phyloP scores from a whole-genome alignment of 2,113 vertebrate species.

The Paramisgurnus dabryanus region DNA sequence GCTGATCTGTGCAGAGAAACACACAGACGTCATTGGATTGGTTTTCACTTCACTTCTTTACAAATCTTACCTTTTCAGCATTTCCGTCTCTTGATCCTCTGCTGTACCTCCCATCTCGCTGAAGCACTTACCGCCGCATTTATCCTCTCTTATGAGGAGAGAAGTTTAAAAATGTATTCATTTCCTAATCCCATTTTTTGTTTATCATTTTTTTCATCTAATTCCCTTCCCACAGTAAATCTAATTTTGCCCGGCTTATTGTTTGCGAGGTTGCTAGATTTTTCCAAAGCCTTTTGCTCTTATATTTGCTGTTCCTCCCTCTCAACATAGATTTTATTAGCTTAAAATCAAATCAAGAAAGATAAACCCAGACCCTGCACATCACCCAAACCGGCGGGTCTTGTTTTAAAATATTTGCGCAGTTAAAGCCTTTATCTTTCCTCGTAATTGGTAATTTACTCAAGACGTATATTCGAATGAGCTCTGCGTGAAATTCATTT shows the following conservation, averaged over 20 bases:
- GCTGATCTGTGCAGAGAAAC: background rate
- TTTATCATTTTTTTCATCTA: conserved; percentile 60
- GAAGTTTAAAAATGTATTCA: conserved; percentile 62
- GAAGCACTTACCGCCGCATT: conserved; percentile 43
- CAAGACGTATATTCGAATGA: conserved; percentile 11
- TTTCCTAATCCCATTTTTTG: conserved; percentile 64
- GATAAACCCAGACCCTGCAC: background rate
- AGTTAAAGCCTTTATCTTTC: conserved; percentile 37
- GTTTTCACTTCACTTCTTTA: conserved; percentile 40
- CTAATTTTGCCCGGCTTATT: conserved; percentile 60
- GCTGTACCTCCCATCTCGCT: background rate
- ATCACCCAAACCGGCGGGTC: background rate
- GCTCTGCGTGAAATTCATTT: conserved; percentile 25
- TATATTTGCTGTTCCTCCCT: conserved; percentile 37
- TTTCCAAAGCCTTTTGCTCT: conserved; percentile 55
- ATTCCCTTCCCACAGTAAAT: conserved; percentile 63
- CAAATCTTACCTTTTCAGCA: conserved; percentile 44
- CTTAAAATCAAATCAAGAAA: conserved; percentile 18
- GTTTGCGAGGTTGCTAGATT: conserved; percentile 53
- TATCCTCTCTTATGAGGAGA: conserved; percentile 56
- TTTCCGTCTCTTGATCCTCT: conserved; percentile 42
- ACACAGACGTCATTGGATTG: conserved; percentile 1
- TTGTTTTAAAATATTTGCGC: background rate
- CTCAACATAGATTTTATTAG: conserved; percentile 38
- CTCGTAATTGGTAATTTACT: conserved; percentile 27